Evolutionary conservation across 2,888 invertebrate species (phyloP).

Genomic region (Dexiosoma caninum): DNA sequence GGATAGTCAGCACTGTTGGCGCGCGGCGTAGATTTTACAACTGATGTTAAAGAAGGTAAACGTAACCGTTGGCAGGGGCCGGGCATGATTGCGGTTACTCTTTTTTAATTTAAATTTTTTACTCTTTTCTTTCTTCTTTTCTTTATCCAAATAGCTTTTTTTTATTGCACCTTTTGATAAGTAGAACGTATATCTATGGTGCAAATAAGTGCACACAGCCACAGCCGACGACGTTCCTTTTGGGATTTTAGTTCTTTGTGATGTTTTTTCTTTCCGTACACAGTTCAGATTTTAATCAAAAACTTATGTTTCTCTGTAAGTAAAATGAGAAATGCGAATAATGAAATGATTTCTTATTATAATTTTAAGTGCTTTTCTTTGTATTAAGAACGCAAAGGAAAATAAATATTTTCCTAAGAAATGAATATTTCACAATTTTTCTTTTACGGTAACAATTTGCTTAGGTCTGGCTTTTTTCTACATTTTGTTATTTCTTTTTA

Average conservation of each 20-base stretch:
- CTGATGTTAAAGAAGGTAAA: conserved; percentile 70
- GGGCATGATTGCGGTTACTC: conserved; percentile 47
- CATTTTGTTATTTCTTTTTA: neutral
- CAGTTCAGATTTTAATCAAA: conserved; percentile 5
- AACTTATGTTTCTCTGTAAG: conserved; percentile 8
- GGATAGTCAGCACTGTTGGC: conserved; percentile 62
- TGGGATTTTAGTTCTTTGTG: neutral
- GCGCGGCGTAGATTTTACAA: conserved; percentile 63
- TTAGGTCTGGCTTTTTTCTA: neutral
- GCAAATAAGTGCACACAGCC: neutral
- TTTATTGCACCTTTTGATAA: neutral
- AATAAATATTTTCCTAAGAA: neutral
- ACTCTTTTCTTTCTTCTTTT: too few species aligned
- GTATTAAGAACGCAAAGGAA: neutral
- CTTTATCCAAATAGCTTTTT: too few species aligned
- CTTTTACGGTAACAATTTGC: neutral
- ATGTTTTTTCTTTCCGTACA: neutral
- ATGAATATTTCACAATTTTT: neutral
- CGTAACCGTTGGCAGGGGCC: conserved; percentile 70
- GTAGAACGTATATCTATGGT: neutral
- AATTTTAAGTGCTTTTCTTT: conserved; percentile 24
- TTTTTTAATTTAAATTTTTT: neutral
- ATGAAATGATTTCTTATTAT: neutral
- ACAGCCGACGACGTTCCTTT: neutral
- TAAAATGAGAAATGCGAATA: conserved; percentile 2